Base-by-base conservation (phyloP, 2,888 invertebrate genomes). In the Coelinius sp. region DNA sequence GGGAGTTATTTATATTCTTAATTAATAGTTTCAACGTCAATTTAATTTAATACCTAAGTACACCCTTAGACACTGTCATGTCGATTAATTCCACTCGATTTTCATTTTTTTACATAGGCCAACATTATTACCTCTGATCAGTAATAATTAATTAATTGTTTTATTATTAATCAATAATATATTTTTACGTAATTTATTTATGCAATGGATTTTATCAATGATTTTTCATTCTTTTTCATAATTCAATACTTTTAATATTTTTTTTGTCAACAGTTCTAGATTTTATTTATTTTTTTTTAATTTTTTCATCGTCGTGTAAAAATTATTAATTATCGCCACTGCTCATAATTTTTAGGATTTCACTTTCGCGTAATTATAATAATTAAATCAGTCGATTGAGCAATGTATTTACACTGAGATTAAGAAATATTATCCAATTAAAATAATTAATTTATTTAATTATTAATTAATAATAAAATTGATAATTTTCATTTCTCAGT, bases 181-280 rank as follows among this genome's bases (percentile, higher is more conserved):
- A 68, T 68, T 68, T n/a, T 66, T 63, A 63, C 17, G 41, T 65
- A 24, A 59, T 62, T 41, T 49, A 78, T 68, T 75, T 79, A 80
- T 76, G 77, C 82, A 77, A 75, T 80, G 81, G 69, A 78, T 70
- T 22, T 65, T 69, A 69, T 66, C 68, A 72, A 76, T 75, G 74
- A 71, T 52, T 75, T 76, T 70, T 68, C 67, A 69, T 71, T 65
- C 65, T 17, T 74, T 65, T 69, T 69, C 49, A 71, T 7, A 66
- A 27, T 25, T 65, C 49, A 59, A 12, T 63, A 64, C 44, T 56
- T 4, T 38, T 35, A 35, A 53, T 7, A 41, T 64, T 52, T 44
- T 49, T 56, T 22, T 67, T 68, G 68, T 53, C 59, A 56, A 66
- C 35, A 27, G 12, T 59, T 53, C 41, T 44, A 59, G 44, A 41